phyloP scores from a whole-genome alignment of 2,113 vertebrate species.

The Microcebus murinus region DNA sequence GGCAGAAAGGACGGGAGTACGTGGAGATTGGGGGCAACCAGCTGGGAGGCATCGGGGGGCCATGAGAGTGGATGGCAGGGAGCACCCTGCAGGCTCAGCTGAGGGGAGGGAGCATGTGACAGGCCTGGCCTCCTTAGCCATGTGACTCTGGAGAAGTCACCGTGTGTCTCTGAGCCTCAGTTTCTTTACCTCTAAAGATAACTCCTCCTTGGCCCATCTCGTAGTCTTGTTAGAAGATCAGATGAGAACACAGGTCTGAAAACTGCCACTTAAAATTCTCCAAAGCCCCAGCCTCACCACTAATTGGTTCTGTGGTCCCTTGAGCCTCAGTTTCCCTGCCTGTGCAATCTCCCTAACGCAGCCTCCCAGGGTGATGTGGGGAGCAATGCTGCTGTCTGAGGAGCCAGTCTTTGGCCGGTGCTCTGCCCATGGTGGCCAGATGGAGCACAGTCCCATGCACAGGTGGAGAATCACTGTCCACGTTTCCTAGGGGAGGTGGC shows the following conservation, averaged over 20 bases:
- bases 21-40: neutral
- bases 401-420: too few species aligned
- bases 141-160: neutral
- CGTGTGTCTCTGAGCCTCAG: neutral
- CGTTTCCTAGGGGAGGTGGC: neutral
- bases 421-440: neutral
- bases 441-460: fast-evolving
- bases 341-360: neutral
- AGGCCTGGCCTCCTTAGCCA: neutral
- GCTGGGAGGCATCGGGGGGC: neutral
- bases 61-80: neutral
- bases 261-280: neutral
- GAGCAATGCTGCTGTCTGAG: neutral
- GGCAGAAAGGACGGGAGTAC: neutral
- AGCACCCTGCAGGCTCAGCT: fast-evolving
- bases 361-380: neutral
- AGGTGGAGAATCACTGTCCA: fast-evolving
- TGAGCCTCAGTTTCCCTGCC: neutral
- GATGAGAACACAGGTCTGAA: neutral
- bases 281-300: neutral
- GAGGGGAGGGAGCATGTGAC: too few species aligned
- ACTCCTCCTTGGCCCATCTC: neutral
- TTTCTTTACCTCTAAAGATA: neutral
- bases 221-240: neutral
- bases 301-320: neutral